Evolutionary conservation across 2,113 vertebrate genomes (phyloP).

Genomic region (Calidris pugnax): DNA sequence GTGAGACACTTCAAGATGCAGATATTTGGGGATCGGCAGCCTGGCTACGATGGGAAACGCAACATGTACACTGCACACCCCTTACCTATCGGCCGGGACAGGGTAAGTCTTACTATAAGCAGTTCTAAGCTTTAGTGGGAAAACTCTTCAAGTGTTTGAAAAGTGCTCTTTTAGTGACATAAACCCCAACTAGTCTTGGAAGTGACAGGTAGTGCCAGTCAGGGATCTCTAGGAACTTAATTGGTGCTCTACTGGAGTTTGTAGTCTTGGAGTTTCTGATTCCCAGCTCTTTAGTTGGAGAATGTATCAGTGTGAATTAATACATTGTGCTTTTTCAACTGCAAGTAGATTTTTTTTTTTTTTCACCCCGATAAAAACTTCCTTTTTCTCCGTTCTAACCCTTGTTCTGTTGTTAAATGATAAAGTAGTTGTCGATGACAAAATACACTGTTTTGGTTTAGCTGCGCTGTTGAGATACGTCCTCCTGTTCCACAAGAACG

Average conservation of each 20-base stretch:
- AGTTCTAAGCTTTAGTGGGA: background rate
- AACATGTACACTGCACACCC: slow-evolving; percentile 99
- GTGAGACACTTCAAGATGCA: slow-evolving; percentile 99
- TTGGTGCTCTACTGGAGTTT: background rate
- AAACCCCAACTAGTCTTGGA: background rate
- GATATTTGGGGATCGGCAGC: slow-evolving; percentile 97
- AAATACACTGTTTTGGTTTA: background rate
- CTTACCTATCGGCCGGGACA: slow-evolving; percentile 92
- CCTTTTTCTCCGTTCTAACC: background rate
- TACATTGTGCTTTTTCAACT: background rate
- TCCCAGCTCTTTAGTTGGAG: background rate
- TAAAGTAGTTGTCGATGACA: background rate
- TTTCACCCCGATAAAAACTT: background rate
- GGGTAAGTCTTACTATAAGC: slow-evolving; percentile 75
- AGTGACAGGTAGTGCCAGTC: background rate
- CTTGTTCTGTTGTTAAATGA: background rate
- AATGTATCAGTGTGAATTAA: background rate
- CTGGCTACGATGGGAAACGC: slow-evolving; percentile 96
- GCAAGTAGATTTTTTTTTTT: background rate
- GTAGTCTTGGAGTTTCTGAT: background rate
- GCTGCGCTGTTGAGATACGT: background rate
- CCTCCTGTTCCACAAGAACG: background rate
- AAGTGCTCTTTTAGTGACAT: background rate
- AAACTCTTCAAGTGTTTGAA: background rate
- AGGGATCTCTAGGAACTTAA: background rate